Base-by-base conservation (phyloP, 2,888 invertebrate species). In the Rotaria magnacalcarata region DNA sequence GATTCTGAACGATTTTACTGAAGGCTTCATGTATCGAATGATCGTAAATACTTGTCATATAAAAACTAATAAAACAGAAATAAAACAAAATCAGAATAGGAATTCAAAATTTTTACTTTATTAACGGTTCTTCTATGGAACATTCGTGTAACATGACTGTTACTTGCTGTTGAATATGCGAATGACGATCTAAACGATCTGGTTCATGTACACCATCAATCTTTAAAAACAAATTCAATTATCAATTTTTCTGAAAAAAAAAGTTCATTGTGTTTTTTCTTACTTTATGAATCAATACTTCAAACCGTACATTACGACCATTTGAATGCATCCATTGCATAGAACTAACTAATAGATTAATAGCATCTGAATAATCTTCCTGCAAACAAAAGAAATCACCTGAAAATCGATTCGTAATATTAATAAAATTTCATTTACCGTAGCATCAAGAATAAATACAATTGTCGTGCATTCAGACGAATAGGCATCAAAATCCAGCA, bases 11-110 rank as follows among this genome's bases (percentile, higher is more conserved):
- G 8, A 80, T 47, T 80, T 80, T 80, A 80, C 80, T 80, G n/a
- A 80, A 80, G 47, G 80, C 80, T 47, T 80, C 80, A 47, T 47
- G 47, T 24, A 80, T 80, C n/a, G 80, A 80, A 80, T 80, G 80
- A 80, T 80, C 80, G 47, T 80, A 80, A 80, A 80, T 80, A 80
- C 80, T 80, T 43, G 80, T 80, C 47, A 80, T 34, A n/a, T 80
- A 80, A 47, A 80, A 80, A 47, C 80, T 80, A 43, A 34, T 34
- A 34, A 34, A 34, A 34, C 34, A 34, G 24, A 75, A 75, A 75
- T 1, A 54, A 54, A 24, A 80, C n/a, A n/a, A 6, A 43, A n/a
- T 80, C 47, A 0, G 14, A 80, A 80, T 47, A 80, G 34, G 34
- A 34, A 67, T 67, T 34, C n/a, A 10, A 80, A 80, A 80, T 80